Evolutionary conservation across 2,797 vertebrate species (phyloP), one percentile per base, ranked within the genome.

Genomic region (Holocentrus rufus): DNA sequence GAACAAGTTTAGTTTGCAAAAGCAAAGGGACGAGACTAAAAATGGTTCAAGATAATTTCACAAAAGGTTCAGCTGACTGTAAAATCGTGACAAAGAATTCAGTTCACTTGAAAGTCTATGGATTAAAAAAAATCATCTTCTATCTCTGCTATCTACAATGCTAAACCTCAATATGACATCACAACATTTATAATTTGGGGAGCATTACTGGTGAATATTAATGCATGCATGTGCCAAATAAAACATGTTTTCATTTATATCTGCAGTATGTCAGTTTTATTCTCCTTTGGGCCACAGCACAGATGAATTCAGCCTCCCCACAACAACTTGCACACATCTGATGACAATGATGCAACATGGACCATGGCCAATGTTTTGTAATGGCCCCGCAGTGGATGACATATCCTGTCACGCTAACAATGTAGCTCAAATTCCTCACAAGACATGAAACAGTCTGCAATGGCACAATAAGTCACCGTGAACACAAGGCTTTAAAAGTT

Each of bases 401-500:
- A 47, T 4, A 47, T 47, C 15, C 36, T 13, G 18, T 18, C 46
- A 14, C 15, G 15, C 17, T n/a, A 47, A 17, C 46, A 7, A 15
- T 17, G 46, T n/a, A 47, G 25, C 25, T 27, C 25, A 27, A 27
- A 27, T 27, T 27, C 13, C 15, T 14, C 14, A 47, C 3, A 47
- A 47, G 15, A 47, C 46, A 53, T 53, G 20, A 23, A 23, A 11
- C 50, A 27, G 22, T 14, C 13, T 4, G 23, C 10, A 44, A 46
- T 14, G 23, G 53, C 44, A 31, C 39, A 65, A 30, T 13, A 63
- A 55, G 47, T 50, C 10, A 27, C 58, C 3, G 8, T 53, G 46
- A 55, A 63, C 42, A 63, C 61, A 73, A 70, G 52, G 22, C 2
- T 7, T 86, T 90, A 89, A 93, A 92, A 91, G 87, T 84, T 46